A percentile compares a stretch with the other conserved stretches of the same genome.
Conservation (phyloP, 2,113 vertebrate species). For the Ptilonorhynchus violaceus region DNA sequence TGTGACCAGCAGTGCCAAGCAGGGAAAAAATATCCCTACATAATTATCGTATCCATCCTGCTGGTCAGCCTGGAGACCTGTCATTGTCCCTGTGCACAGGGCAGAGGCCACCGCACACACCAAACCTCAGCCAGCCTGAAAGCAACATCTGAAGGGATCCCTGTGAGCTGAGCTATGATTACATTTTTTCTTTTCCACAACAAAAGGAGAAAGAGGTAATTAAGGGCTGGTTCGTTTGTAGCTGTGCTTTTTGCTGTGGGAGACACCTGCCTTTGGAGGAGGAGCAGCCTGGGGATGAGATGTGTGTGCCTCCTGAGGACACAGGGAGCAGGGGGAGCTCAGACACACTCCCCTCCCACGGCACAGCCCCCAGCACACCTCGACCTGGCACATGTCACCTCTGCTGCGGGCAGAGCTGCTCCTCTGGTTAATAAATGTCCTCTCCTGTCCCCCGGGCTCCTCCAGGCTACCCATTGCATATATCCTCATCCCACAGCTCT, state of each 20-base stretch:
- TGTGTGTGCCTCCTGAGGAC: rapidly evolving
- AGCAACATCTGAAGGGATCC: conserved; percentile 42
- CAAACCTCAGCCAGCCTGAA: conserved; percentile 25
- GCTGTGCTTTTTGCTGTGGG: not conserved
- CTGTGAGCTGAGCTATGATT: conserved; percentile 59
- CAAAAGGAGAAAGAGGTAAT: conserved; percentile 48
- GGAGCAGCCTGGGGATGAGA: not conserved
- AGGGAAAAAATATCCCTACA: conserved; percentile 59
- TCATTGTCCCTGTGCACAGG: conserved; percentile 64
- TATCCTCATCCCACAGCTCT: rapidly evolving
- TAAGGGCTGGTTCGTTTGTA: conserved; percentile 10
- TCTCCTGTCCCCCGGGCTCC: not conserved
- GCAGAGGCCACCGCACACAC: not conserved
- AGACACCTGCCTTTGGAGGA: not conserved
- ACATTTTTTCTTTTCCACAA: not conserved
- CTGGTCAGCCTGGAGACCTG: conserved; percentile 54
- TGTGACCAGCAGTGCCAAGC: conserved; percentile 12
- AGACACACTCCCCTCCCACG: rapidly evolving
- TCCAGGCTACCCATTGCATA: rapidly evolving
- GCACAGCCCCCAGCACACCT: not conserved
- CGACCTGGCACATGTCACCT: rapidly evolving
- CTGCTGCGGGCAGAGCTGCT: not conserved
- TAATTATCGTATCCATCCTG: conserved; percentile 67
- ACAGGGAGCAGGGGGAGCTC: not conserved
- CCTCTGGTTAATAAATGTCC: not conserved